These are phyloP conservation scores for Disparrhopalites patrizii DNA, from an alignment of 2,888 invertebrate species.

Conservation along the genomic window DNA sequence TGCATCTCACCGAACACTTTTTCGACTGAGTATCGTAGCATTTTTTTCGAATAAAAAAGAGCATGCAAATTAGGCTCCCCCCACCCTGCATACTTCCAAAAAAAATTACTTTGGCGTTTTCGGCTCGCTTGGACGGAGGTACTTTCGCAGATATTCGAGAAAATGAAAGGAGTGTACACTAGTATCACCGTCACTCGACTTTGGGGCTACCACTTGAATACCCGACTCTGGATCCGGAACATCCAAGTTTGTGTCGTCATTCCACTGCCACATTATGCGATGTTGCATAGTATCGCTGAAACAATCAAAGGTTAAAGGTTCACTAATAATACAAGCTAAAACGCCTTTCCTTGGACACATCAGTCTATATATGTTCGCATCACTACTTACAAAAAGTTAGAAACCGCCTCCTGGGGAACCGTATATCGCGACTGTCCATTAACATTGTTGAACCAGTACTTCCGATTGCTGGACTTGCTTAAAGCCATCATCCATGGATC, in stretches of 20 bases:
- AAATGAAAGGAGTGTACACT: constrained; percentile 21
- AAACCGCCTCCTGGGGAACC: constrained; percentile 32
- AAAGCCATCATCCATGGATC: constrained; percentile 45
- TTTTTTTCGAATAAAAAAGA: too few species aligned
- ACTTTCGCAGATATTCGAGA: not conserved
- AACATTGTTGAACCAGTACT: constrained; percentile 36
- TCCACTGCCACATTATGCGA: constrained; percentile 39
- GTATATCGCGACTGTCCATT: constrained; percentile 28
- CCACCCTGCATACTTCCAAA: not conserved
- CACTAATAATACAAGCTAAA: constrained; percentile 8
- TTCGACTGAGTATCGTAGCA: too few species aligned
- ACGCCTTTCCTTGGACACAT: not conserved
- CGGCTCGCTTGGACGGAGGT: not conserved
- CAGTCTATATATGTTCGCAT: not conserved
- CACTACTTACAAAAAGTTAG: constrained; percentile 37
- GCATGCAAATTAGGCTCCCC: not conserved
- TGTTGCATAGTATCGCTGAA: constrained; percentile 37
- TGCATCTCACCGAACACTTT: not conserved
- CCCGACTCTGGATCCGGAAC: constrained; percentile 6
- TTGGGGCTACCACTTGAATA: not conserved
- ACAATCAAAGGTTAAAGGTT: not conserved
- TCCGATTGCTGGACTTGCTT: constrained; percentile 29
- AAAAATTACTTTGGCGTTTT: constrained; percentile 1
- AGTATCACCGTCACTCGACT: not conserved
- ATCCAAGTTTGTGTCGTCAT: constrained; percentile 25